phyloP scores from a whole-genome alignment of 2,797 vertebrate species.

The Pteropus rufus region DNA sequence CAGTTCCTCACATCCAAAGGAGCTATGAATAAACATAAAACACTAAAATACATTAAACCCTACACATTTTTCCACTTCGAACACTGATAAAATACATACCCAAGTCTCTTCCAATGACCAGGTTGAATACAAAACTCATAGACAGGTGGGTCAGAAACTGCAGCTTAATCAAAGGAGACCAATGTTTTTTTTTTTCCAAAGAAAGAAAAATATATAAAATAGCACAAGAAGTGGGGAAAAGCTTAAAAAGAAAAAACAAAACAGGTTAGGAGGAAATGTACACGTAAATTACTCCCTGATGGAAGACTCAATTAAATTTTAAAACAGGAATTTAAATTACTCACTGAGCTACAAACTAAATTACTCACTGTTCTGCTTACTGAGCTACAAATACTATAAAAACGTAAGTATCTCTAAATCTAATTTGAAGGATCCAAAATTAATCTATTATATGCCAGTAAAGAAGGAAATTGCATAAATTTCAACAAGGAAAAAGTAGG shows the following conservation, averaged over 20 bases:
- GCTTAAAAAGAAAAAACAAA: slow-evolving; percentile 39
- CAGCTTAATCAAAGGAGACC: slow-evolving; percentile 29
- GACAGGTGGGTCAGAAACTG: not conserved
- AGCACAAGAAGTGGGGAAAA: not conserved
- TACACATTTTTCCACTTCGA: slow-evolving; percentile 13
- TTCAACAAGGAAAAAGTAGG: slow-evolving; percentile 33
- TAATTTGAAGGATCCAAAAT: slow-evolving; percentile 48
- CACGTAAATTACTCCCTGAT: slow-evolving; percentile 45
- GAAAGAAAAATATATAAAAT: not conserved
- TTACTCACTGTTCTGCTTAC: slow-evolving; percentile 44
- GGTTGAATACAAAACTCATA: slow-evolving; percentile 34
- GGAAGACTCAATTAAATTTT: slow-evolving; percentile 53
- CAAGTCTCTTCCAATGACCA: not conserved
- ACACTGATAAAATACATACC: not conserved
- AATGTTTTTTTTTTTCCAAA: not conserved
- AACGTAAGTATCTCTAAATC: slow-evolving; percentile 33
- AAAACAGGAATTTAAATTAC: slow-evolving; percentile 59
- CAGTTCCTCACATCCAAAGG: slow-evolving; percentile 28
- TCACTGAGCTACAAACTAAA: slow-evolving; percentile 46
- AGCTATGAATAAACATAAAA: slow-evolving; percentile 49
- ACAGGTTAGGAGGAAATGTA: not conserved
- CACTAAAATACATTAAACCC: not conserved
- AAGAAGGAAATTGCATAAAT: slow-evolving; percentile 54
- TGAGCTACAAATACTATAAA: slow-evolving; percentile 47
- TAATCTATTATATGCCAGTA: slow-evolving; percentile 57